These are phyloP conservation scores for Drosophila subsilvestris DNA, from an alignment of 2,888 invertebrate species.

Conservation along the genomic window DNA sequence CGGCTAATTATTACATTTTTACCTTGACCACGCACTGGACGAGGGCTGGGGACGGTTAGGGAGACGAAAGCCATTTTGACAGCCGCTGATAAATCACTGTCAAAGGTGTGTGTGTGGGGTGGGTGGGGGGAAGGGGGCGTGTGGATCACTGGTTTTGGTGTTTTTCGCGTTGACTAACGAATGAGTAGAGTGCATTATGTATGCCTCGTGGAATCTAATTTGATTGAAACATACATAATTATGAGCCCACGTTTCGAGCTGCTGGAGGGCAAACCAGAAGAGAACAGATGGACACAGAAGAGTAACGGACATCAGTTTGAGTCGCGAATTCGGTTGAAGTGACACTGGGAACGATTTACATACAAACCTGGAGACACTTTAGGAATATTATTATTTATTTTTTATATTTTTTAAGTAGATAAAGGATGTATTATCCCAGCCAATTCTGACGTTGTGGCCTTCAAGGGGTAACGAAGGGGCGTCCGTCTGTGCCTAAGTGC, in stretches of 20 bases:
- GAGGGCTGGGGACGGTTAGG: neutral
- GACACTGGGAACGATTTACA: too few relatives aligned
- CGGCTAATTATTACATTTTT: constrained; percentile 68
- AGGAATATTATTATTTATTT: too few relatives aligned
- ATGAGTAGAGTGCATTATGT: constrained; percentile 32
- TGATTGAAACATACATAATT: constrained; percentile 41
- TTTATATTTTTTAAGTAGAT: too few relatives aligned
- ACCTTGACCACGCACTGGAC: constrained; percentile 41
- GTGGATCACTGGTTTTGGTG: neutral
- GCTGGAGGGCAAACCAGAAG: too few relatives aligned
- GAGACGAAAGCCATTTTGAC: constrained; percentile 46
- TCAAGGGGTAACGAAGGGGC: too few relatives aligned
- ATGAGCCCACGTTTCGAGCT: constrained; percentile 7
- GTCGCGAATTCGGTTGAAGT: too few relatives aligned
- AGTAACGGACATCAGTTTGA: too few relatives aligned
- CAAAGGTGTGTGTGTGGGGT: constrained; percentile 30
- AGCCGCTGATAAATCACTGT: constrained; percentile 69
- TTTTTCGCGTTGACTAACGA: constrained; percentile 31
- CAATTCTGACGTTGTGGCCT: too few relatives aligned
- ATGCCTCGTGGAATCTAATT: constrained; percentile 37
- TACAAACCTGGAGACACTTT: too few relatives aligned
- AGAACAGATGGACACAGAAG: too few relatives aligned
- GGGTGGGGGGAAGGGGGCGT: neutral
- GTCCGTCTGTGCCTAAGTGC: too few relatives aligned
- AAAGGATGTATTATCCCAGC: too few relatives aligned